These are phyloP conservation scores for Aurelia aurita DNA, from an alignment of 30 jellyfish, hydroid and myxozoan genomes.

Conservation along the genomic window DNA sequence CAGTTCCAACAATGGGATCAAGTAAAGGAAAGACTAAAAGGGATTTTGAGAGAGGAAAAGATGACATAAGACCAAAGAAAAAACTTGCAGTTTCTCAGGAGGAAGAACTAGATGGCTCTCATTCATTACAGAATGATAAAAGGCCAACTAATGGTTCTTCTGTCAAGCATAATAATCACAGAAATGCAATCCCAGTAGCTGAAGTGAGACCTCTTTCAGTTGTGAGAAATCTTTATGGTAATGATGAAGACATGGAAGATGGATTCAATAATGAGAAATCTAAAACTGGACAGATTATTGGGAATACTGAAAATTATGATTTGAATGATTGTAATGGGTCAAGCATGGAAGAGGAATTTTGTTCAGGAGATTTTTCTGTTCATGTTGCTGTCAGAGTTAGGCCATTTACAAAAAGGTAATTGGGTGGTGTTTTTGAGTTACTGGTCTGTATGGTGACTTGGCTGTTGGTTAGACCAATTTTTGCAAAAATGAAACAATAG, in stretches of 20 bases:
- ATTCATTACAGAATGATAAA: background rate
- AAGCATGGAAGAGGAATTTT: background rate
- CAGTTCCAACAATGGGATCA: background rate
- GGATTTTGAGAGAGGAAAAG: slow-evolving; percentile 27
- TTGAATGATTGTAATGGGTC: background rate
- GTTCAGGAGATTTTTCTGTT: slow-evolving; percentile 66
- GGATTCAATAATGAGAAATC: background rate
- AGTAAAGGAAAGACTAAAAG: slow-evolving; percentile 43
- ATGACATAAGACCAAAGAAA: slow-evolving; percentile 35
- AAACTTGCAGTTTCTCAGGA: slow-evolving; percentile 50
- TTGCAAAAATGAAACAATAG: too few relatives aligned
- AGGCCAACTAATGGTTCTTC: background rate
- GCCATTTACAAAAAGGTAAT: slow-evolving; percentile 89
- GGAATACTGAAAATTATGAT: background rate
- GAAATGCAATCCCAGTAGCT: slow-evolving; percentile 15
- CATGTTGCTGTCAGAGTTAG: slow-evolving; percentile 96
- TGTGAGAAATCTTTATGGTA: background rate
- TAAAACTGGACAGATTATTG: background rate
- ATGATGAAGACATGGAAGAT: slow-evolving; percentile 9
- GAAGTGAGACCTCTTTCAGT: slow-evolving; percentile 45
- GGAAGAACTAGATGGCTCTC: background rate
- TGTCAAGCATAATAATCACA: background rate
- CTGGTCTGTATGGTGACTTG: too few relatives aligned
- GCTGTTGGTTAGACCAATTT: too few relatives aligned
- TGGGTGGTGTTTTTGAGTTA: too few relatives aligned